These are phyloP conservation scores for Lypha dubia DNA, from an alignment of 2,888 invertebrate species.

Conservation along the genomic window DNA sequence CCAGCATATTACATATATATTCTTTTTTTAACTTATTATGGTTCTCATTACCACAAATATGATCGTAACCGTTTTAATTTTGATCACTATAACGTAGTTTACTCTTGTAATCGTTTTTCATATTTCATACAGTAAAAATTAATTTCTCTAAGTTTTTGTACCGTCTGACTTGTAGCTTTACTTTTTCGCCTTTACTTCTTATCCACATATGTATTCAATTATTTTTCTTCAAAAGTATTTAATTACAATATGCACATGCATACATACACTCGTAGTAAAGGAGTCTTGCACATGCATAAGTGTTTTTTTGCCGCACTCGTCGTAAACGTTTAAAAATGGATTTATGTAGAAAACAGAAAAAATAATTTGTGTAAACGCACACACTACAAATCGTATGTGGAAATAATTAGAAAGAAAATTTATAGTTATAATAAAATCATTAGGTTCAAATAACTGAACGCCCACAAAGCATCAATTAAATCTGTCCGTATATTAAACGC, in stretches of 20 bases:
- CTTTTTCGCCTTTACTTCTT: neutral
- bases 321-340: constrained; percentile 26
- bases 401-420: constrained; percentile 42
- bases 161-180: neutral
- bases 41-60: no score
- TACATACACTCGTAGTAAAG: neutral
- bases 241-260: constrained; percentile 47
- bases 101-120: no score
- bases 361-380: constrained; percentile 17
- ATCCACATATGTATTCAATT: neutral
- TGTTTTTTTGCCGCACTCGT: constrained; percentile 7
- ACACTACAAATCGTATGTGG: constrained; percentile 20
- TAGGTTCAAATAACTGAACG: constrained; percentile 48
- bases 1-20: no score
- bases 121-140: no score
- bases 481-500: neutral
- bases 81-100: no score
- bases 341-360: neutral
- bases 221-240: constrained; percentile 27
- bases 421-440: constrained; percentile 58
- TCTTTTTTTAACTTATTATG: no score
- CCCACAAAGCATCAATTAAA: constrained; percentile 35
- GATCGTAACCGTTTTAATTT: no score
- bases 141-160: neutral
- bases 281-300: neutral